Evolutionary conservation across 2,113 vertebrate species (phyloP).

Genomic region (Pleuronectes platessa): DNA sequence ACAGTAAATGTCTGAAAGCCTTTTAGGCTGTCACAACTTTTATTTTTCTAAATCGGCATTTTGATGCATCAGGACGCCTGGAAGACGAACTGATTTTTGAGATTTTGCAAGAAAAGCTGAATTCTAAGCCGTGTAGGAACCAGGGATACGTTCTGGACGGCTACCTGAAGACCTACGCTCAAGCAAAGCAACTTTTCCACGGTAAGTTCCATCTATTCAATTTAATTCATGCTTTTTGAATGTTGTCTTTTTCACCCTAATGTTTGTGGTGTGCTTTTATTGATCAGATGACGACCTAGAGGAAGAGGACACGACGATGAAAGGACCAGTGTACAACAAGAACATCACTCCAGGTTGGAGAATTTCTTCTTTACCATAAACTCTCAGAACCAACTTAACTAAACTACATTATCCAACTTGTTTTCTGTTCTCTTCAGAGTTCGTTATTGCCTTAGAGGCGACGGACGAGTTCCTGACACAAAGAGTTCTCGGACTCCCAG

Average conservation of each 20-base stretch:
- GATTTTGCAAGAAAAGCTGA: conserved; percentile 88
- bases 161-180: conserved; percentile 87
- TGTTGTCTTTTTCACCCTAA: neutral
- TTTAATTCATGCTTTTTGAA: too few species aligned
- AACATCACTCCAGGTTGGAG: conserved; percentile 87
- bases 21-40: too few species aligned
- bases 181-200: conserved; percentile 87
- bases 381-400: neutral
- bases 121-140: conserved; percentile 90
- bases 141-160: conserved; percentile 95
- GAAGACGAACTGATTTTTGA: conserved; percentile 79
- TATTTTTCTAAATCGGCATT: neutral
- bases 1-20: neutral
- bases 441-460: conserved; percentile 86
- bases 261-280: neutral
- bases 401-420: neutral
- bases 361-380: neutral
- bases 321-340: conserved; percentile 79
- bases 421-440: conserved; percentile 80
- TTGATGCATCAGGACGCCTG: conserved; percentile 77
- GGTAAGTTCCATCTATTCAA: conserved; percentile 73
- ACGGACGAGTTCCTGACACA: conserved; percentile 89
- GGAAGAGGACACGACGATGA: conserved; percentile 66
- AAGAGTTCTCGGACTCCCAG: conserved; percentile 85
- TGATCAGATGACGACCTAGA: conserved; percentile 79